phyloP scores from a whole-genome alignment of 2,888 invertebrate genomes.

The Autographa pulchrina region DNA sequence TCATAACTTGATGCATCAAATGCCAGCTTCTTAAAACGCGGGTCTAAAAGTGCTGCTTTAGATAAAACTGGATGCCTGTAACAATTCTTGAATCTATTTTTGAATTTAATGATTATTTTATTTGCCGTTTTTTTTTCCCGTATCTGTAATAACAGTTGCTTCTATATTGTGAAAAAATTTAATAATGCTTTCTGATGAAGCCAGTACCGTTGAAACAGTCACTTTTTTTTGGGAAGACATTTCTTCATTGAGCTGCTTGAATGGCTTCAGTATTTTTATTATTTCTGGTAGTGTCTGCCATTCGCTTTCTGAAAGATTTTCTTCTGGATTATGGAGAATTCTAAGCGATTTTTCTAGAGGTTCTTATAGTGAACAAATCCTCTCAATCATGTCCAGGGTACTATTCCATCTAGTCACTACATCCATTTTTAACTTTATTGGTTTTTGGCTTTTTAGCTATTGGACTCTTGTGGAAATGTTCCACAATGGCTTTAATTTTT shows the following conservation, averaged over 20 bases:
- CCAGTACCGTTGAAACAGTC: slow-evolving; percentile 51
- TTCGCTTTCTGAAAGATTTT: slow-evolving; percentile 52
- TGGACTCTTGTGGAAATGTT: slow-evolving; percentile 58
- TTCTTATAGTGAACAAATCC: slow-evolving; percentile 55
- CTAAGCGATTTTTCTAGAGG: slow-evolving; percentile 52
- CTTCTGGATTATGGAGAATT: slow-evolving; percentile 54
- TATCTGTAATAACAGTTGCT: slow-evolving; percentile 38
- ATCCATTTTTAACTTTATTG: slow-evolving; percentile 50
- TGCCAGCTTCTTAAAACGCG: slow-evolving; percentile 54
- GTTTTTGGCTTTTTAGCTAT: slow-evolving; percentile 47
- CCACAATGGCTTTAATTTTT: slow-evolving; percentile 57
- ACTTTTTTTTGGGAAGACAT: slow-evolving; percentile 53
- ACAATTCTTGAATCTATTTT: slow-evolving; percentile 57
- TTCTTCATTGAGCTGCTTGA: slow-evolving; percentile 56
- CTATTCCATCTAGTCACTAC: slow-evolving; percentile 56
- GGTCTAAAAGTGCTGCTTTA: slow-evolving; percentile 16
- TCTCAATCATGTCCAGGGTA: slow-evolving; percentile 56
- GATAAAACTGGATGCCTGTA: slow-evolving; percentile 49
- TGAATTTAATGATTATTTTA: slow-evolving; percentile 51
- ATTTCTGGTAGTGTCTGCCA: slow-evolving; percentile 58
- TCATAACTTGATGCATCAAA: slow-evolving; percentile 51
- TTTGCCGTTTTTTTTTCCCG: slow-evolving; percentile 12
- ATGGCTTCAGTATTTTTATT: slow-evolving; percentile 54
- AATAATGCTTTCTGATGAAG: slow-evolving; percentile 45
- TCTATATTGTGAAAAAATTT: slow-evolving; percentile 33